phyloP scores from a whole-genome alignment of 2,113 vertebrate species.

The Grus americana region DNA sequence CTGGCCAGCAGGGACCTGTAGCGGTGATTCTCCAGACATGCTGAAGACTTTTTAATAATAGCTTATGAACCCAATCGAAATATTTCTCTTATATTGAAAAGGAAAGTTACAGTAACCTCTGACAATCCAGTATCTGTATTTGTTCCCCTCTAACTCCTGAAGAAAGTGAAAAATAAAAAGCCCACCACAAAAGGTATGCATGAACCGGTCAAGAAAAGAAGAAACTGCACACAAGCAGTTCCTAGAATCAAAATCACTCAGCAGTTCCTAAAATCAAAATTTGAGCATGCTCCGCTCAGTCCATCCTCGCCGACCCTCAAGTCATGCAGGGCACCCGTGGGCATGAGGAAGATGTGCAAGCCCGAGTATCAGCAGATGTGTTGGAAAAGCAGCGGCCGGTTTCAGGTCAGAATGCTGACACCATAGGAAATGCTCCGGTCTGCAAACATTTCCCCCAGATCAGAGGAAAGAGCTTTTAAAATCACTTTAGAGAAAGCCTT shows the following conservation, averaged over 20 bases:
- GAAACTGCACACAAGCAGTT: background rate
- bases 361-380: background rate
- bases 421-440: background rate
- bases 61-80: background rate
- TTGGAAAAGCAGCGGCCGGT: background rate
- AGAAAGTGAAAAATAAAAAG: background rate
- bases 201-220: background rate
- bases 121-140: background rate
- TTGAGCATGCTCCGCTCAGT: fast-evolving
- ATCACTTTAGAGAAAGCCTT: background rate
- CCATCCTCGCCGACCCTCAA: background rate
- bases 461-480: background rate
- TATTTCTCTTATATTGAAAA: background rate
- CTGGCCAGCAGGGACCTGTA: background rate
- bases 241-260: too few relatives aligned
- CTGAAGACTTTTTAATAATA: background rate
- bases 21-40: background rate
- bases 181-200: background rate
- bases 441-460: background rate
- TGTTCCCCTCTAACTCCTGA: background rate
- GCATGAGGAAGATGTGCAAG: background rate
- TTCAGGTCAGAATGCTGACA: background rate
- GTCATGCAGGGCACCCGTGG: background rate
- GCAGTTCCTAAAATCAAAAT: background rate
- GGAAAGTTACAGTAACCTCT: background rate